These are phyloP conservation scores for Colistium nudipinnis DNA, from an alignment of 2,113 vertebrate genomes.

Conservation along the genomic window DNA sequence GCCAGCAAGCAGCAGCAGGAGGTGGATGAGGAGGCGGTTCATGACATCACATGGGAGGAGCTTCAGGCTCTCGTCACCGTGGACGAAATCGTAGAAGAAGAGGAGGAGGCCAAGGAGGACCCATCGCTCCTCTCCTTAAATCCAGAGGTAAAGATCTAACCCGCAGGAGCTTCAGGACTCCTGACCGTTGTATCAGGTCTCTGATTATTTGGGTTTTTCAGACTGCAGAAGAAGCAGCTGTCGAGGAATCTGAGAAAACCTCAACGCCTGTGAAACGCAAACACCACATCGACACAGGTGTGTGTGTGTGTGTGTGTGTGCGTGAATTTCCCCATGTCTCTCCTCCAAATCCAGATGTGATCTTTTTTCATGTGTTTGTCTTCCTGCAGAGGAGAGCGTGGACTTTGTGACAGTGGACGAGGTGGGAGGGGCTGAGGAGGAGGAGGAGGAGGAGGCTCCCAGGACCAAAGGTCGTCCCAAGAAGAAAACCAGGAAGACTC, in stretches of 20 bases:
- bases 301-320: not conserved
- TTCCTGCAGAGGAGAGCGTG: slow-evolving; percentile 26
- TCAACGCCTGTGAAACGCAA: not conserved
- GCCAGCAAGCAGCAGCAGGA: too few species aligned
- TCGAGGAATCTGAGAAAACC: slow-evolving; percentile 53
- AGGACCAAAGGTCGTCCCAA: slow-evolving; percentile 12
- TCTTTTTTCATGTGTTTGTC: not conserved
- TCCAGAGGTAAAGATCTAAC: too few species aligned
- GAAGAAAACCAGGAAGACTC: slow-evolving; percentile 20
- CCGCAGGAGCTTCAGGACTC: too few species aligned
- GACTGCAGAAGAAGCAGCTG: slow-evolving; percentile 84
- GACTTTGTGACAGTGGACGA: slow-evolving; percentile 53
- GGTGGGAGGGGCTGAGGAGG: slow-evolving; percentile 42
- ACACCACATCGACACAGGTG: not conserved
- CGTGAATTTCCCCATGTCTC: too few species aligned
- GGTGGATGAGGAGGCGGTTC: too few species aligned
- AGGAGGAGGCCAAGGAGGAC: slow-evolving; percentile 84
- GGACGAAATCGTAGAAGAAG: slow-evolving; percentile 89
- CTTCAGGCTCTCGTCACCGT: slow-evolving; percentile 83
- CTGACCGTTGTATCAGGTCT: too few species aligned
- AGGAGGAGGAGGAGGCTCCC: slow-evolving; percentile 12
- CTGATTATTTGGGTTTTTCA: slow-evolving; percentile 70
- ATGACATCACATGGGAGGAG: too few species aligned
- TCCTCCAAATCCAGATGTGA: not conserved
- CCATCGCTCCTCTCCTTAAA: too few species aligned